These are phyloP conservation scores for Myotis lucifugus DNA, from an alignment of 2,113 vertebrate genomes.

Conservation along the genomic window DNA sequence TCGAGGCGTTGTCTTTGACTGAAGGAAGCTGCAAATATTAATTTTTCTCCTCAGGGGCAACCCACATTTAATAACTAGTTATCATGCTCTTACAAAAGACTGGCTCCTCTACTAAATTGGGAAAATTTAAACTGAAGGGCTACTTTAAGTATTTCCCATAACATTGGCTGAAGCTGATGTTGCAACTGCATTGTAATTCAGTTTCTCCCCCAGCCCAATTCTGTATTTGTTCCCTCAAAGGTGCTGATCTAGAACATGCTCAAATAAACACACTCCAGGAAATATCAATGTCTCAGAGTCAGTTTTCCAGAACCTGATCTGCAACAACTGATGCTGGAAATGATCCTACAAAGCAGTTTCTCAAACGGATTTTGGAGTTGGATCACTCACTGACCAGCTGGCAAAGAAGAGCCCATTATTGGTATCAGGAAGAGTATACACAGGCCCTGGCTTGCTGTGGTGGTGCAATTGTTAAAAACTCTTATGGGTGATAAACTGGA, in stretches of 20 bases:
- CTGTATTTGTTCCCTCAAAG: neutral
- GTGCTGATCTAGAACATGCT: neutral
- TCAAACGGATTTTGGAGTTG: neutral
- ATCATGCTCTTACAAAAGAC: neutral
- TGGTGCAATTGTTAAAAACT: neutral
- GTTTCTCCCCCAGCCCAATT: neutral
- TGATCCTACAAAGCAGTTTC: neutral
- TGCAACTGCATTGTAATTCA: neutral
- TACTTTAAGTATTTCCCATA: neutral
- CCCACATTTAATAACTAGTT: neutral
- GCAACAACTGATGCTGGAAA: neutral
- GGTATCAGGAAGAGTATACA: neutral
- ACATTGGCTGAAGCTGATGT: neutral
- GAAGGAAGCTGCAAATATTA: neutral
- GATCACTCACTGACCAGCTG: neutral
- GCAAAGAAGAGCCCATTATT: neutral
- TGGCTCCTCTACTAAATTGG: neutral
- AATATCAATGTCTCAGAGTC: neutral
- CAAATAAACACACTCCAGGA: neutral
- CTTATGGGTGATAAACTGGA: neutral
- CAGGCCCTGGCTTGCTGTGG: neutral
- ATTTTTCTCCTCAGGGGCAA: neutral
- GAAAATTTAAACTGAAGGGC: neutral
- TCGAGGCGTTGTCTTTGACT: neutral
- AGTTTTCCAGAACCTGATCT: neutral